Evolutionary conservation across 2,888 invertebrate genomes (phyloP).

Genomic region (Melanchra persicariae): DNA sequence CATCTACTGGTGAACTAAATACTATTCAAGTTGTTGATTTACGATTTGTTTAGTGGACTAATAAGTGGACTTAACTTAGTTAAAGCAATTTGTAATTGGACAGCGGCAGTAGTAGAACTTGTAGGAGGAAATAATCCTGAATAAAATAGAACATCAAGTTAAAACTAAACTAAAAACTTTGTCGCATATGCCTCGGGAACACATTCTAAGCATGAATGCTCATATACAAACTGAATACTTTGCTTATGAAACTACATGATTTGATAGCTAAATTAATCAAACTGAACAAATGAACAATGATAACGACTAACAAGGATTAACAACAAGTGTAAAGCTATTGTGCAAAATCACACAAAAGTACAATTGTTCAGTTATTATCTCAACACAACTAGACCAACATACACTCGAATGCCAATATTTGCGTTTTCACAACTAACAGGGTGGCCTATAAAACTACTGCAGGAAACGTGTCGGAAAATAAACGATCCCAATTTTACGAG

Average conservation of each 20-base stretch:
- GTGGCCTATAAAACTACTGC: conserved; percentile 20
- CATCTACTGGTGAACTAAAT: conserved; percentile 68
- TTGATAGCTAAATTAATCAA: neutral
- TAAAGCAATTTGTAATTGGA: conserved; percentile 51
- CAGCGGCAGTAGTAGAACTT: conserved; percentile 13
- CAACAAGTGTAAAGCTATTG: neutral
- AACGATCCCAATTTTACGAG: conserved; percentile 65
- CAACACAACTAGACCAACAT: conserved; percentile 27
- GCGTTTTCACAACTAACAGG: neutral
- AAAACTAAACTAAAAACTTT: neutral
- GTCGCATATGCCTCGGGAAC: too few relatives aligned
- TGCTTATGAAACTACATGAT: neutral
- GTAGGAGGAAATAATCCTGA: conserved; percentile 29
- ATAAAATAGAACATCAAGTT: conserved; percentile 5
- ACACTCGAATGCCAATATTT: conserved; percentile 33
- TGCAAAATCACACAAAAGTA: conserved; percentile 15
- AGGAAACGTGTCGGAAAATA: conserved; percentile 49
- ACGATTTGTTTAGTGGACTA: conserved; percentile 62
- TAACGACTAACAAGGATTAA: neutral
- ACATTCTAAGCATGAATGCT: neutral
- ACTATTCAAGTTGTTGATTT: conserved; percentile 66
- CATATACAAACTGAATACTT: neutral
- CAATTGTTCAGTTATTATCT: conserved; percentile 21
- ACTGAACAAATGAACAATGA: neutral
- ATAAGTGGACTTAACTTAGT: conserved; percentile 49